These are phyloP conservation scores for Clunio marinus DNA, from an alignment of 2,888 invertebrate genomes.

Conservation along the genomic window DNA sequence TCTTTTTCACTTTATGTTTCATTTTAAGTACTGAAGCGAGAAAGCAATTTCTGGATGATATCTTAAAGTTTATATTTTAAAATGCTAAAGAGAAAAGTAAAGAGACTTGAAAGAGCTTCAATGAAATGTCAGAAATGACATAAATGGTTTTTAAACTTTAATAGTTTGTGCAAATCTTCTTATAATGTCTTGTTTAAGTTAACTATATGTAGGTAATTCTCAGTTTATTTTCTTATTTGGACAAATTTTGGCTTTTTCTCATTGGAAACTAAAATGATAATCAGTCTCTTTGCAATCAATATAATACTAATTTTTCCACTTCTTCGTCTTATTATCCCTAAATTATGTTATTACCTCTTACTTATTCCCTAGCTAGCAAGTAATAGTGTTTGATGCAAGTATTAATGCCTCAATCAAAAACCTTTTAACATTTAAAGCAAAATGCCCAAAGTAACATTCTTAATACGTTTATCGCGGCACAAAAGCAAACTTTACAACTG, in stretches of 20 bases:
- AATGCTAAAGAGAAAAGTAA: not conserved
- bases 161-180: not conserved
- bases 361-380: no score
- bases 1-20: not conserved
- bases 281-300: slow-evolving; percentile 11
- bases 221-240: not conserved
- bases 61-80: not conserved
- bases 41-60: not conserved
- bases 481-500: not conserved
- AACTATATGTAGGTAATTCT: not conserved
- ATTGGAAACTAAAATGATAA: not conserved
- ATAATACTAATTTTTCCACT: not conserved
- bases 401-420: no score
- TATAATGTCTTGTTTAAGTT: not conserved
- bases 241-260: slow-evolving; percentile 14
- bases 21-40: slow-evolving; percentile 12
- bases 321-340: not conserved
- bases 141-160: not conserved
- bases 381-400: no score
- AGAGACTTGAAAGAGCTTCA: not conserved
- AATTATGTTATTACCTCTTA: no score
- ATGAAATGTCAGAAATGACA: not conserved
- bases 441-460: not conserved
- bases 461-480: slow-evolving; percentile 9
- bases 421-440: slow-evolving; percentile 11